phyloP scores from a whole-genome alignment of 2,113 vertebrate genomes.

The Calonectris borealis region DNA sequence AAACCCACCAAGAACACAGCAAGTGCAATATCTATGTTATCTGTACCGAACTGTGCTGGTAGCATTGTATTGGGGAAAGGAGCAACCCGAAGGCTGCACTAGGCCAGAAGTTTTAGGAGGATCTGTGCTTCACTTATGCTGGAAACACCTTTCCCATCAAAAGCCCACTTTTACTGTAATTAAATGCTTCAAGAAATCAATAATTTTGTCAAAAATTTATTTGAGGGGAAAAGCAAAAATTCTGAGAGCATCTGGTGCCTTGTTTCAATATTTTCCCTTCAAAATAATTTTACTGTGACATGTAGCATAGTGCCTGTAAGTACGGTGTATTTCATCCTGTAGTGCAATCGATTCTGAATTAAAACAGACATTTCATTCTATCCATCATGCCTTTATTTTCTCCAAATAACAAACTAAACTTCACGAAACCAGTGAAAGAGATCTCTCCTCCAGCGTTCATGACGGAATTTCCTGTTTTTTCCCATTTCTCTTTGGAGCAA shows the following conservation, averaged over 20 bases:
- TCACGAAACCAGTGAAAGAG: background rate
- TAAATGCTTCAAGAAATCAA: background rate
- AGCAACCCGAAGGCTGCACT: background rate
- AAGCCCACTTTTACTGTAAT: background rate
- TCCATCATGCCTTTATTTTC: background rate
- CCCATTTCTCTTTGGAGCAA: background rate
- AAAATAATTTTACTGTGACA: background rate
- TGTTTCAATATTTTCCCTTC: background rate
- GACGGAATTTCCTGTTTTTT: background rate
- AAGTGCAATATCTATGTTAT: background rate
- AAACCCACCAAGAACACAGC: background rate
- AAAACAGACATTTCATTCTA: background rate
- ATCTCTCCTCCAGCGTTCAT: background rate
- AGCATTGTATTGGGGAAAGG: background rate
- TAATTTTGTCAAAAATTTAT: background rate
- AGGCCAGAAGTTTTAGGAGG: background rate
- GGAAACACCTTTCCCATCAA: background rate
- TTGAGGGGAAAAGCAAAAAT: background rate
- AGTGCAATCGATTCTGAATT: background rate
- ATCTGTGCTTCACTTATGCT: background rate
- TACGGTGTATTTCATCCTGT: accelerated
- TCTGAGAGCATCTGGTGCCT: background rate
- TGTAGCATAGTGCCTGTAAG: background rate
- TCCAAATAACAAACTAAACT: background rate
- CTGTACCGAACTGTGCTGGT: background rate